Conservation (phyloP, 2,888 invertebrate genomes). For the Rhogogaster chlorosoma region DNA sequence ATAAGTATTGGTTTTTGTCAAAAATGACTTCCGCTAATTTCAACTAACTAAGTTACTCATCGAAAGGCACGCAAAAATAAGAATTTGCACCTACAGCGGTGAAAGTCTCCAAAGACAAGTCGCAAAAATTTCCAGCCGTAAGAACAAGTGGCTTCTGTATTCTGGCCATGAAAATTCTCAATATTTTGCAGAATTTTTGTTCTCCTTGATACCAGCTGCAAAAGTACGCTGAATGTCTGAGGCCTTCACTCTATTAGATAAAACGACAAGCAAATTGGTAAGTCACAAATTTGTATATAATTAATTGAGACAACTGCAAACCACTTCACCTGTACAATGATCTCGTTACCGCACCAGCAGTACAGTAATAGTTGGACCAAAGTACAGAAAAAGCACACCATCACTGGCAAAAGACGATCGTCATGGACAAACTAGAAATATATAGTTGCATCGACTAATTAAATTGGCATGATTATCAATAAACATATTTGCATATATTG, state of each 20-base stretch:
- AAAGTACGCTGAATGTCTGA: slow-evolving; percentile 49
- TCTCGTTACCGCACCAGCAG: slow-evolving; percentile 58
- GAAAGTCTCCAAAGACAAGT: slow-evolving; percentile 56
- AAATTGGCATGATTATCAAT: not conserved
- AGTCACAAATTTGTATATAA: not conserved
- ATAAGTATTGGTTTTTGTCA: no score
- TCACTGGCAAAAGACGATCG: not conserved
- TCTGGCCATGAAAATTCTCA: slow-evolving; percentile 53
- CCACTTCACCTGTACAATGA: slow-evolving; percentile 55
- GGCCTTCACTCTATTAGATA: not conserved
- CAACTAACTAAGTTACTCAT: no score
- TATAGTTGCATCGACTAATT: not conserved
- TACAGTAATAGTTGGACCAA: slow-evolving; percentile 57
- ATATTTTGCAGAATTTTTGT: slow-evolving; percentile 49
- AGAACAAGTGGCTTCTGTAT: slow-evolving; percentile 56
- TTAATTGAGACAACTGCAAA: not conserved
- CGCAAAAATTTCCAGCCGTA: slow-evolving; percentile 56
- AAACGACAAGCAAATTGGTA: not conserved
- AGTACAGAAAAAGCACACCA: not conserved
- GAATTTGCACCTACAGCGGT: slow-evolving; percentile 48
- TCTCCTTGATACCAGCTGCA: slow-evolving; percentile 56
- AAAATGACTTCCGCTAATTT: no score
- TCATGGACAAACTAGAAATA: not conserved
- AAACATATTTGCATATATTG: slow-evolving; percentile 38
- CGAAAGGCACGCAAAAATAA: not conserved